Base-by-base conservation (phyloP, 2,797 vertebrate species). In the Myotis daubentonii region DNA sequence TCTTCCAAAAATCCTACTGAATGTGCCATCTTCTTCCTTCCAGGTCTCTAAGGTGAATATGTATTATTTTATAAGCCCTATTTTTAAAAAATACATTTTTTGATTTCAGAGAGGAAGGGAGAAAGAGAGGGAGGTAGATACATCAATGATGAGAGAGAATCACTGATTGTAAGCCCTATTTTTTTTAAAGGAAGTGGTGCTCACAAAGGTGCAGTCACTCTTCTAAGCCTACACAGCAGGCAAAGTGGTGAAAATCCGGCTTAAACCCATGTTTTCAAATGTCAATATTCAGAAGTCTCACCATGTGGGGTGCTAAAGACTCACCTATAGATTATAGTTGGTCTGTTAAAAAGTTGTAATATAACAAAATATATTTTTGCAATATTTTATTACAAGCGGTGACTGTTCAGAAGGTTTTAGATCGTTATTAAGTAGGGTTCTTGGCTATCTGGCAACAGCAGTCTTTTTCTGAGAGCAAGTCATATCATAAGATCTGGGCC, bases 401-500 rank as follows among this genome's bases (percentile, higher is more conserved):
- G 33, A 82, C 30, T 70, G 3, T 75, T 47, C 60, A 25, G 28
- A 92, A 80, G 85, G 19, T 60, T 5, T 8, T 80, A 28, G 62
- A 23, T 70, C 22, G 17, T 5, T 1, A 0, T 11, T 71, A 60
- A n/a, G 5, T 30, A 62, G 68, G 60, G 94, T 90, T 38, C 78
- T 74, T 23, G 23, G 75, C n/a, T 57, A 22, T 66, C 92, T 68
- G 85, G 57, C 10, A 91, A n/a, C 22, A 6, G 0, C 70, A 81
- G 2, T 5, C 3, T 85, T 95, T 95, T 93, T 30, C 79, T 89
- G 44, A 97, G 55, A 86, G 23, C 38, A 74, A 78, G n/a, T 79
- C 82, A 6, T 85, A 86, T 96, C 90, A 89, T 84, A 91, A 47
- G 65, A 83, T 53, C 72, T 68, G 89, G 87, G 83, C 70, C 41